These are phyloP conservation scores for Diacarnus erythraeanus DNA, from an alignment of 37 sponge, comb jelly and placozoan genomes.

Conservation along the genomic window DNA sequence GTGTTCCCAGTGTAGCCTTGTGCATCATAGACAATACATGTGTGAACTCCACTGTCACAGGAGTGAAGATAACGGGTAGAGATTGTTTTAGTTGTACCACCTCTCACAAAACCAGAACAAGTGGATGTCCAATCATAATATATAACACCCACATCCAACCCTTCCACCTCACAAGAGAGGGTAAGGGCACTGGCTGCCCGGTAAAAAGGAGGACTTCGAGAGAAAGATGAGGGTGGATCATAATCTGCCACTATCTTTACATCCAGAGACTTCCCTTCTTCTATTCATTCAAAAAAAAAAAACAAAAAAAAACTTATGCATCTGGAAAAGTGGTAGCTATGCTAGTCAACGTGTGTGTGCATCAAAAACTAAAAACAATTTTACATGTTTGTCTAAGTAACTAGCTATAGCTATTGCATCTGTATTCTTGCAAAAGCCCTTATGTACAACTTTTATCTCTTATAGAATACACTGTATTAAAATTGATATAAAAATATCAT, in stretches of 20 bases:
- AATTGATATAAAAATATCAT: too few relatives aligned
- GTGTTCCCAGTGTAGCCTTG: neutral
- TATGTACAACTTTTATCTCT: too few relatives aligned
- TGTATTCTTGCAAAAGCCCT: too few relatives aligned
- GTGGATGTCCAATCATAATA: neutral
- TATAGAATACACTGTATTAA: too few relatives aligned
- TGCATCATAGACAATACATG: neutral
- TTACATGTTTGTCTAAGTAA: too few relatives aligned
- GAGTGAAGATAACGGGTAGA: neutral
- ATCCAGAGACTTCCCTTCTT: too few relatives aligned
- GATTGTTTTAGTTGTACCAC: neutral
- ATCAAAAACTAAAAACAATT: too few relatives aligned
- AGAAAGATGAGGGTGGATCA: neutral
- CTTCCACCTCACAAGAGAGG: neutral
- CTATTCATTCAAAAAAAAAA: too few relatives aligned
- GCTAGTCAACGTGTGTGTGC: too few relatives aligned
- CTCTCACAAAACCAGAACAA: neutral
- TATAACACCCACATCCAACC: neutral
- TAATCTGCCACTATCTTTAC: neutral
- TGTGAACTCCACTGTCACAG: neutral
- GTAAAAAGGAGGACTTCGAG: neutral
- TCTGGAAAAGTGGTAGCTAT: too few relatives aligned
- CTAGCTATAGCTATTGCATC: too few relatives aligned
- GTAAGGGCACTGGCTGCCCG: neutral
- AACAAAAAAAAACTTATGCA: too few relatives aligned